Percentiles rank a stretch among this genome's conserved stretches.
phyloP scores from a whole-genome alignment of 1,140 invertebrate species.

The Nephila pilipes region DNA sequence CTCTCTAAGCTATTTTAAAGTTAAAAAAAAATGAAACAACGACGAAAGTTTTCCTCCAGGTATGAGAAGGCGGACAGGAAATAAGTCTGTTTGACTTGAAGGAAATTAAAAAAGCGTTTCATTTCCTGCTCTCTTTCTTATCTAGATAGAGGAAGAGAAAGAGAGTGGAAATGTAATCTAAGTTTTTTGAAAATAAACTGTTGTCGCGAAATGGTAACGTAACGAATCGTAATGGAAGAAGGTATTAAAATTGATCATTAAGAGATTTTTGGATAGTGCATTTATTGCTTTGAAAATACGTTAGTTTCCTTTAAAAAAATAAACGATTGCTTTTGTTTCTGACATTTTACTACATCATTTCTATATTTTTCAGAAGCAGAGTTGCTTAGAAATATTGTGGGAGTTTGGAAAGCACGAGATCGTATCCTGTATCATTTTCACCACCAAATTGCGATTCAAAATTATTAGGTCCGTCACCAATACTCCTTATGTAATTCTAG shows the following conservation, averaged over 20 bases:
- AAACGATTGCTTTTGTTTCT: too few species aligned
- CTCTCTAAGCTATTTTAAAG: too few species aligned
- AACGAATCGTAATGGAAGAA: background rate
- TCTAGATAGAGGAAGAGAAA: background rate
- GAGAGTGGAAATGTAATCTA: background rate
- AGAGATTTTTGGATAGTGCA: background rate
- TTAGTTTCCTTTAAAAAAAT: too few species aligned
- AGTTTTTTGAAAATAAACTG: background rate
- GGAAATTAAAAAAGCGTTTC: constrained; percentile 42
- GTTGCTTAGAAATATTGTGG: too few species aligned
- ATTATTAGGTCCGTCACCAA: too few species aligned
- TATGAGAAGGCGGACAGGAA: background rate
- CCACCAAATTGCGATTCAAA: too few species aligned
- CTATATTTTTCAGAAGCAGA: too few species aligned
- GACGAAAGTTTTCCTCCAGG: background rate
- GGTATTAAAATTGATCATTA: constrained; percentile 18
- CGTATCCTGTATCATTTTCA: too few species aligned
- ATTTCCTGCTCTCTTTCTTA: constrained; percentile 40
- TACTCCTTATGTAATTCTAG: too few species aligned
- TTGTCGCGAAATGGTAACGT: background rate
- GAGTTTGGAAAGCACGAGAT: too few species aligned
- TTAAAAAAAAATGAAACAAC: background rate
- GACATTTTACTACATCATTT: too few species aligned
- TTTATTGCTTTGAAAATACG: too few species aligned
- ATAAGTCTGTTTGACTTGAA: constrained; percentile 34